Evolutionary conservation across 53 echinoderm and acorn worm species (phyloP).

Genomic region (Mesocentrotus franciscanus): DNA sequence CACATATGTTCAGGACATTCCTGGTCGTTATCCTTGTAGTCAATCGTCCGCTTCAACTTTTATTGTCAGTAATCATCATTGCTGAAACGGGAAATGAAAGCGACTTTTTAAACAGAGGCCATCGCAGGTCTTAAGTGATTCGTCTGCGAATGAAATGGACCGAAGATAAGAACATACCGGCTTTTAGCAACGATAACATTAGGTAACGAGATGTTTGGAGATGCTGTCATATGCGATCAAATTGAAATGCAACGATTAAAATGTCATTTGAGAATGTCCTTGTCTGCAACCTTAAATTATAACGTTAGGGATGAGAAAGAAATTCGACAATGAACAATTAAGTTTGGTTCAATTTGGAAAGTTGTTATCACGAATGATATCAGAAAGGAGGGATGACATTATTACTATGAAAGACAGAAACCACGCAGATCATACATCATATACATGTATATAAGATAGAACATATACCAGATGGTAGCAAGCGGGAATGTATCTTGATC

Average conservation of each 20-base stretch:
- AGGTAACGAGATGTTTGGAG: neutral
- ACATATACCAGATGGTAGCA: no score
- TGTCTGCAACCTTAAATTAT: neutral
- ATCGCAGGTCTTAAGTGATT: neutral
- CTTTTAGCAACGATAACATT: neutral
- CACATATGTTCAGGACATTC: neutral
- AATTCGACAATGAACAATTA: no score
- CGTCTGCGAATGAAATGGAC: neutral
- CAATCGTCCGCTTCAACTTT: neutral
- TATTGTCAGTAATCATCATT: conserved; percentile 1
- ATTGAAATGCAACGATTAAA: neutral
- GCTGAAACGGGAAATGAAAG: neutral
- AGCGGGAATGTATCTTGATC: no score
- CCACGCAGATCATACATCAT: no score
- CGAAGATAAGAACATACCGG: neutral
- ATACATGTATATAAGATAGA: no score
- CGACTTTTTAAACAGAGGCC: neutral
- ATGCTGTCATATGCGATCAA: neutral
- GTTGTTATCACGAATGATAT: no score
- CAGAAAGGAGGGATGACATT: no score
- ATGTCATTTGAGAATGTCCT: neutral
- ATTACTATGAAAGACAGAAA: no score
- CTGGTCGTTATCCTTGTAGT: neutral
- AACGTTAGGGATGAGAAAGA: neutral
- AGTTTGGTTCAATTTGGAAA: no score